Evolutionary conservation across 2,113 vertebrate genomes (phyloP).

Genomic region (Physeter macrocephalus): DNA sequence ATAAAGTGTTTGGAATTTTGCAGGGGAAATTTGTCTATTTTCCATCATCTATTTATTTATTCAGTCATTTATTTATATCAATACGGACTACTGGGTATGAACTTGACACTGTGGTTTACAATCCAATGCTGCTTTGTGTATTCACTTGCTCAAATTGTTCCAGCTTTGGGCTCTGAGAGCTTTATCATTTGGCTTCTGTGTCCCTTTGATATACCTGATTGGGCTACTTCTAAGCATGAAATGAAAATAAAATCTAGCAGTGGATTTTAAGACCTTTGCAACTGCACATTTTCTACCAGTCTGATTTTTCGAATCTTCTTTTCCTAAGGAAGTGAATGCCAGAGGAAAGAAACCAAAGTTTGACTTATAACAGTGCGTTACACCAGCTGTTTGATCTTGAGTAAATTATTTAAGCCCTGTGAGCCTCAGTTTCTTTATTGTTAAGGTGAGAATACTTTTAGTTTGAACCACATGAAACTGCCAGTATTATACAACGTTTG

Average conservation of each 20-base stretch:
- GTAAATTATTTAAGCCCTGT: neutral
- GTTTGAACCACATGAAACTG: neutral
- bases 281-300: neutral
- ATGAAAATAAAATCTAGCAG: neutral
- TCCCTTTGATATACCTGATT: neutral
- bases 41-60: neutral
- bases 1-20: neutral
- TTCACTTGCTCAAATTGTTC: neutral
- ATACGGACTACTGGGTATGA: neutral
- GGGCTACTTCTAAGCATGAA: neutral
- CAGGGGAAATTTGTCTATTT: neutral
- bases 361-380: neutral
- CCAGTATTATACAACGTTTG: neutral
- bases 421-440: neutral
- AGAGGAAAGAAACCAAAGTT: neutral
- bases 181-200: neutral
- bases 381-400: neutral
- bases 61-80: neutral
- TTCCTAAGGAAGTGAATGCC: neutral
- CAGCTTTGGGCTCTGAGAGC: neutral
- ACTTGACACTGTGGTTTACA: neutral
- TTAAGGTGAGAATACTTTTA: neutral
- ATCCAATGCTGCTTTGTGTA: neutral
- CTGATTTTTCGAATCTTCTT: neutral
- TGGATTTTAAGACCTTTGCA: neutral